Base-by-base conservation (phyloP, 2,113 vertebrate genomes). In the Spheniscus mendiculus region DNA sequence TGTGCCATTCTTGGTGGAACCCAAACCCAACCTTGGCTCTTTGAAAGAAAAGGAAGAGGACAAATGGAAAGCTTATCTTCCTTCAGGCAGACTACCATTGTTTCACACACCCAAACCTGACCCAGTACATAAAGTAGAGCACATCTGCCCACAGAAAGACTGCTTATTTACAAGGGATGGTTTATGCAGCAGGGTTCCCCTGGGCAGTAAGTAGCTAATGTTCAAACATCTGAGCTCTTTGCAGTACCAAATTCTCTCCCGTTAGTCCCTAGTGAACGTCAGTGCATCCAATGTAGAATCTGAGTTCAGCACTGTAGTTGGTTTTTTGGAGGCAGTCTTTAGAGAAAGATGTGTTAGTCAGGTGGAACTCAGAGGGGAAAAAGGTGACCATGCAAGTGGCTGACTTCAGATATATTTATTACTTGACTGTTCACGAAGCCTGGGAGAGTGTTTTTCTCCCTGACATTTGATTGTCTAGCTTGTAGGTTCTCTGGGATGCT, bases 361-460 rank as follows among this genome's bases (percentile, higher is more conserved):
- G 22, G 34, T 10, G 19, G 36, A 50, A 65, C 27, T 45, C 32
- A 2, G n/a, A 30, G 38, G 8, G 16, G 4, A 7, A 11, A n/a
- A n/a, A n/a, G 12, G 15, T 4, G 8, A 21, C 29, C 6, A 6
- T 7, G n/a, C 23, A 47, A 50, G 36, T 0, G 0, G 27, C 81
- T 44, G 32, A 72, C 36, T 42, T 34, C 20, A 45, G 25, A 11
- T 45, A 3, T 14, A 23, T 27, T 32, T 56, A 34, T 26, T 59
- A 38, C 11, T 58, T 30, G 32, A 25, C 12, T 40, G 40, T 7
- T 71, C 27, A 38, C 50, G 23, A 22, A 17, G 15, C 36, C 18
- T 49, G 47, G 40, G 21, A 44, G 22, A n/a, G 42, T 36, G 8
- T 4, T 38, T 36, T 61, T 32, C 18, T 34, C 22, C 26, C n/a